Conservation (phyloP, 2,113 vertebrate species). For the Varanus komodoensis region DNA sequence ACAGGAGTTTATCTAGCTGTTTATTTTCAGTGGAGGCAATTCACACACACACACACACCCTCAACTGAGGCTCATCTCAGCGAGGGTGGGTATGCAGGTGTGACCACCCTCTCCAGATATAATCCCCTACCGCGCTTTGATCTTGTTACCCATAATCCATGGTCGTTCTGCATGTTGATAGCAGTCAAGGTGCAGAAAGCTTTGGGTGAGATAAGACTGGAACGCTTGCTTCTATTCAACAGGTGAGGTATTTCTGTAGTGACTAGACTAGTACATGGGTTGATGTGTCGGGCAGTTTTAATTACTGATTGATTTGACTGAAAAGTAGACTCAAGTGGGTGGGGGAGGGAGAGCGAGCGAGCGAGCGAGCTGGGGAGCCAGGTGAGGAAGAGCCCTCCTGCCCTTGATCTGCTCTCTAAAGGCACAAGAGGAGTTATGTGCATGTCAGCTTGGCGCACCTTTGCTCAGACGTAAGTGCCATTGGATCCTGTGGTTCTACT, state of each 20-base stretch:
- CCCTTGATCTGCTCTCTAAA: background rate
- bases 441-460: background rate
- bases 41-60: too few species aligned
- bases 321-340: background rate
- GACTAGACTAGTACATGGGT: background rate
- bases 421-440: background rate
- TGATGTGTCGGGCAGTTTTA: background rate
- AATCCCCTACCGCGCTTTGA: background rate
- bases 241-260: background rate
- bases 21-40: background rate
- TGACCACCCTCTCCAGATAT: background rate
- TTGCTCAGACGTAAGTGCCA: background rate
- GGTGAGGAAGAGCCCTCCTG: background rate
- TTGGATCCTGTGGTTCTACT: background rate
- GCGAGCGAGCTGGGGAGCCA: background rate
- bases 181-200: too few species aligned
- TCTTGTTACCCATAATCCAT: background rate
- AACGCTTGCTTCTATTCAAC: background rate
- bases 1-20: too few species aligned
- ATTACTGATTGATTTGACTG: background rate
- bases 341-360: too few species aligned
- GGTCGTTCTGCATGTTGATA: background rate
- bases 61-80: background rate
- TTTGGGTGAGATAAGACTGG: background rate
- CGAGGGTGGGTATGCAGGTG: background rate